Percentiles rank a stretch among this genome's conserved stretches.
phyloP scores from a whole-genome alignment of 37 sponge, comb jelly and placozoan genomes.

The Beroe ovata region DNA sequence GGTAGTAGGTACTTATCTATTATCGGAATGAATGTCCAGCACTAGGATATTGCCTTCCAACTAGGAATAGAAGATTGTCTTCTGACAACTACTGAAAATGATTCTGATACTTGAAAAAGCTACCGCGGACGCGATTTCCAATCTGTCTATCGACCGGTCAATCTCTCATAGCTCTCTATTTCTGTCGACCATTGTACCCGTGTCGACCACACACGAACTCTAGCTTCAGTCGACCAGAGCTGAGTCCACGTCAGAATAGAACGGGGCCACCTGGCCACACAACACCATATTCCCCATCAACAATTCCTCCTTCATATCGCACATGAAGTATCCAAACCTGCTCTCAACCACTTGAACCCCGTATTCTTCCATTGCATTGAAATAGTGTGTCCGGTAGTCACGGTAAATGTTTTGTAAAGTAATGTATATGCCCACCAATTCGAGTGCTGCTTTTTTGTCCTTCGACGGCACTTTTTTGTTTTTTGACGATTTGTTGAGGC shows the following conservation, averaged over 20 bases:
- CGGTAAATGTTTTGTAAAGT: not conserved
- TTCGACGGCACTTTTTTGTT: not conserved
- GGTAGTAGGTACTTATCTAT: too few species aligned
- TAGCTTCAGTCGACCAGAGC: not conserved
- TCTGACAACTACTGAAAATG: too few species aligned
- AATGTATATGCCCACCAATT: not conserved
- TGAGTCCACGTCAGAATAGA: not conserved
- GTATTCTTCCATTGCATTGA: slow-evolving; percentile 10
- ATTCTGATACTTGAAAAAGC: too few species aligned
- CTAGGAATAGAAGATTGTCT: too few species aligned
- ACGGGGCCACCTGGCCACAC: slow-evolving; percentile 2
- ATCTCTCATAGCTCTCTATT: too few species aligned
- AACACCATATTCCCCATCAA: slow-evolving; percentile 13
- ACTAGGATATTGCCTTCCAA: too few species aligned
- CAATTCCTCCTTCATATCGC: slow-evolving; percentile 42
- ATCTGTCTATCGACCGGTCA: too few species aligned
- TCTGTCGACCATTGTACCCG: too few species aligned
- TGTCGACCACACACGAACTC: too few species aligned
- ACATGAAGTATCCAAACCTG: slow-evolving; percentile 60
- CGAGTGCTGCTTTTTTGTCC: not conserved
- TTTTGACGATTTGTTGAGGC: not conserved
- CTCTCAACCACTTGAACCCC: slow-evolving; percentile 4
- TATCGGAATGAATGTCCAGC: too few species aligned
- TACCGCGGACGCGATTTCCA: too few species aligned
- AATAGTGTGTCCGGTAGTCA: not conserved